Conservation (phyloP, 2,797 vertebrate genomes). For the Fundulus diaphanus region DNA sequence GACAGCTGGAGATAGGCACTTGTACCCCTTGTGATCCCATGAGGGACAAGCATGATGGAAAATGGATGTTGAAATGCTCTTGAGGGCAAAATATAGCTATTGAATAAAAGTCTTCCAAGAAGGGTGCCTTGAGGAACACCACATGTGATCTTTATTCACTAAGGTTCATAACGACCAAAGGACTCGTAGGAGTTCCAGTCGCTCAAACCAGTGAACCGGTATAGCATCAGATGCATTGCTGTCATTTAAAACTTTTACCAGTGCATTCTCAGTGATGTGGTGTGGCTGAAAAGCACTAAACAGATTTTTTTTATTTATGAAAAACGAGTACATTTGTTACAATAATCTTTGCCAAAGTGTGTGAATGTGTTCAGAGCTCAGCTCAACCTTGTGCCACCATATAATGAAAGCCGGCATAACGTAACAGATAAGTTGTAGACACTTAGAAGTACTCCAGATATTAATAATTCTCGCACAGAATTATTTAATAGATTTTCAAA, state of each 20-base stretch:
- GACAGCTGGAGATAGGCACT: too few species aligned
- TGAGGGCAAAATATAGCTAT: not conserved
- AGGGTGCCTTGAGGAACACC: not conserved
- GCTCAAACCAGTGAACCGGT: not conserved
- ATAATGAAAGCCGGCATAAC: conserved; percentile 2
- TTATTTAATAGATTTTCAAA: not conserved
- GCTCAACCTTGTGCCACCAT: not conserved
- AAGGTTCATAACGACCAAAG: not conserved
- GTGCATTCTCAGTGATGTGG: not conserved
- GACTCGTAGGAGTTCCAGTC: not conserved
- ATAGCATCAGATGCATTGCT: not conserved
- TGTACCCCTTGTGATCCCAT: too few species aligned
- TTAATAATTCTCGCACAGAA: not conserved
- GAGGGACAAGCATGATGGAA: too few species aligned
- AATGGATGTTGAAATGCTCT: too few species aligned
- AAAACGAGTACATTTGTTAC: not conserved
- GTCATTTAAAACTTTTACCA: not conserved
- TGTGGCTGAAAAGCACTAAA: not conserved
- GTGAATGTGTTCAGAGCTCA: not conserved
- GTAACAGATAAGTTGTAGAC: conserved; percentile 8
- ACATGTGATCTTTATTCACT: not conserved
- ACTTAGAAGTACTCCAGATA: not conserved
- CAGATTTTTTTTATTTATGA: not conserved
- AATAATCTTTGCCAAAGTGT: not conserved
- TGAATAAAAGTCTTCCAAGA: not conserved